Conservation (phyloP, 2,888 invertebrate species). For the Gasteruption jaculator region DNA sequence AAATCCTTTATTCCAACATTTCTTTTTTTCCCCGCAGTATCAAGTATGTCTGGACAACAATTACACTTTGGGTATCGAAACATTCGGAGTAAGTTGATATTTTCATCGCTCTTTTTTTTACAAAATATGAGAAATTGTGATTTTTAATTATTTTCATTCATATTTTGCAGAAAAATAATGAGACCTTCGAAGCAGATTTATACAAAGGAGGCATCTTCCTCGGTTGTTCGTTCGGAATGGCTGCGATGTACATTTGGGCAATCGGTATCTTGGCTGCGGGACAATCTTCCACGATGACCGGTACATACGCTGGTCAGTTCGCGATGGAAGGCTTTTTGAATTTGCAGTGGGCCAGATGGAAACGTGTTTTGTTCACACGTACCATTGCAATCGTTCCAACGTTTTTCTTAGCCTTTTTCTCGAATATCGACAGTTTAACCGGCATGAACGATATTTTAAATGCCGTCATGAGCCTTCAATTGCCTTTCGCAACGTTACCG, state of each 20-base stretch:
- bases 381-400: constrained; percentile 76
- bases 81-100: constrained; percentile 49
- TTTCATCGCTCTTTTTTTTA: constrained; percentile 10
- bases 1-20: constrained; percentile 7
- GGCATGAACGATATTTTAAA: constrained; percentile 82
- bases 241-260: constrained; percentile 82
- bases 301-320: constrained; percentile 82
- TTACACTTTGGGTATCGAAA: constrained; percentile 37
- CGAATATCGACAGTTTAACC: constrained; percentile 66
- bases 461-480: constrained; percentile 80
- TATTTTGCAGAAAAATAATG: constrained; percentile 28
- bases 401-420: constrained; percentile 66
- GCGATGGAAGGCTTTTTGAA: constrained; percentile 87
- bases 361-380: constrained; percentile 78
- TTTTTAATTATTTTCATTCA: constrained; percentile 5
- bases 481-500: constrained; percentile 84
- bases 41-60: constrained; percentile 34
- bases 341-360: constrained; percentile 82
- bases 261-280: constrained; percentile 78
- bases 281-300: constrained; percentile 79
- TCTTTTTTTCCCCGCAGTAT: constrained; percentile 28
- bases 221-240: constrained; percentile 71
- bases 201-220: constrained; percentile 72
- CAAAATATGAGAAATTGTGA: constrained; percentile 10
- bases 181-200: constrained; percentile 62